Evolutionary conservation across 2,888 invertebrate species (phyloP).

Genomic region (Leptopterna dolabrata): DNA sequence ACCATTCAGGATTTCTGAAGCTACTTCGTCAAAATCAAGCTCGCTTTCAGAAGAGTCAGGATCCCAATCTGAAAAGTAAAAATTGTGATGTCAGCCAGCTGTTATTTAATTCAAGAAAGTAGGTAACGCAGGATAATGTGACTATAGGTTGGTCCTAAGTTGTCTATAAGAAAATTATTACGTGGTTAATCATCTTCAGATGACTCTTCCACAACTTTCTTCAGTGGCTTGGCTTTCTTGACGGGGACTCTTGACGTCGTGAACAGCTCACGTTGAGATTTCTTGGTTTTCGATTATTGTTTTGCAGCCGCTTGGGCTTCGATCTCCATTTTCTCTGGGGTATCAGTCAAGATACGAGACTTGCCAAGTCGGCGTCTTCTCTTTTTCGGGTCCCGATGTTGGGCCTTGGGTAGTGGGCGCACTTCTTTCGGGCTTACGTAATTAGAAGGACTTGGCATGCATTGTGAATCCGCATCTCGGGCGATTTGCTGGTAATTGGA

Average conservation of each 20-base stretch:
- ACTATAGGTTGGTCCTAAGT: neutral
- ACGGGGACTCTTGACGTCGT: too few species aligned
- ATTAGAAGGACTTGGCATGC: neutral
- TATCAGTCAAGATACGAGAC: neutral
- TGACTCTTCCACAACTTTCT: too few species aligned
- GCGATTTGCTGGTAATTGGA: neutral
- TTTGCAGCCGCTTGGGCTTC: neutral
- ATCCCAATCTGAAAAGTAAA: too few species aligned
- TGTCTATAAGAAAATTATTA: neutral
- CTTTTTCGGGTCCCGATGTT: too few species aligned
- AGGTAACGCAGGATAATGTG: too few species aligned
- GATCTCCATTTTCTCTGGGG: neutral
- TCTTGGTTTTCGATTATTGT: neutral
- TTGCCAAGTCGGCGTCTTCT: neutral
- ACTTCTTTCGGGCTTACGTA: neutral
- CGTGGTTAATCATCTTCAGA: neutral
- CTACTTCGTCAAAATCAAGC: too few species aligned
- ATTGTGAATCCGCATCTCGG: neutral
- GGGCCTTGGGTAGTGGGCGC: neutral
- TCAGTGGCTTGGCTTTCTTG: too few species aligned
- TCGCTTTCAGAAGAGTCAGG: too few species aligned
- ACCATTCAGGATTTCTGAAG: too few species aligned
- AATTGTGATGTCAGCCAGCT: too few species aligned
- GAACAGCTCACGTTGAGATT: neutral
- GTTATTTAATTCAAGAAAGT: too few species aligned